These are phyloP conservation scores for Gerris buenoi DNA, from an alignment of 1,140 invertebrate species.

Conservation along the genomic window DNA sequence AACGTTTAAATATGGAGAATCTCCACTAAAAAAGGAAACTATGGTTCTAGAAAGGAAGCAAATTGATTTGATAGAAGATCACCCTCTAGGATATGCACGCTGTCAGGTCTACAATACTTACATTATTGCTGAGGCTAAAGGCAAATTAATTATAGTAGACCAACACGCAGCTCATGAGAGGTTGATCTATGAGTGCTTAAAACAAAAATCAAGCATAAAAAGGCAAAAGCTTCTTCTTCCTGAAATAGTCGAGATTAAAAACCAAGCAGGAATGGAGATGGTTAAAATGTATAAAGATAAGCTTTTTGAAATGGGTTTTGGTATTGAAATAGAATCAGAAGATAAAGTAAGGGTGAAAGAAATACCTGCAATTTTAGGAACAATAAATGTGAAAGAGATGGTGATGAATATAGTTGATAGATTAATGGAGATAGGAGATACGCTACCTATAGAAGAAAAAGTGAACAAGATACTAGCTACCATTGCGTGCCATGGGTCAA, in stretches of 20 bases:
- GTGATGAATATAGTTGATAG: background rate
- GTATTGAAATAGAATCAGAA: too few relatives aligned
- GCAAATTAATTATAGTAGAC: conserved; percentile 1
- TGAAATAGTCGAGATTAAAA: conserved; percentile 1
- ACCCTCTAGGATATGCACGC: background rate
- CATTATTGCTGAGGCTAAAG: too few relatives aligned
- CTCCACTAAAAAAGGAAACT: background rate
- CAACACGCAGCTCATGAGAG: background rate
- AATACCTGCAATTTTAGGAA: too few relatives aligned
- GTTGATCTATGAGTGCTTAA: background rate
- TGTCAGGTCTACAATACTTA: too few relatives aligned
- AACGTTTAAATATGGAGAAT: background rate
- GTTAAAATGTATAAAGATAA: background rate
- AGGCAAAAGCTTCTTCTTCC: conserved; percentile 1
- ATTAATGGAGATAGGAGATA: conserved; percentile 1
- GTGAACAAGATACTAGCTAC: conserved; percentile 1
- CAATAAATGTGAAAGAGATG: conserved; percentile 1
- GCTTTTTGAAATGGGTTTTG: too few relatives aligned
- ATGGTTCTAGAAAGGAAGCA: conserved; percentile 1
- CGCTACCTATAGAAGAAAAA: background rate
- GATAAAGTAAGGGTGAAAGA: too few relatives aligned
- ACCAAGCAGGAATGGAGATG: conserved; percentile 1
- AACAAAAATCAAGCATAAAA: conserved; percentile 1
- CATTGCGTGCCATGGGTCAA: background rate
- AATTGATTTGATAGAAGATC: too few relatives aligned